Percentiles rank a stretch among this genome's conserved stretches.
Conservation (phyloP, 2,113 vertebrate species). For the Galemys pyrenaicus region DNA sequence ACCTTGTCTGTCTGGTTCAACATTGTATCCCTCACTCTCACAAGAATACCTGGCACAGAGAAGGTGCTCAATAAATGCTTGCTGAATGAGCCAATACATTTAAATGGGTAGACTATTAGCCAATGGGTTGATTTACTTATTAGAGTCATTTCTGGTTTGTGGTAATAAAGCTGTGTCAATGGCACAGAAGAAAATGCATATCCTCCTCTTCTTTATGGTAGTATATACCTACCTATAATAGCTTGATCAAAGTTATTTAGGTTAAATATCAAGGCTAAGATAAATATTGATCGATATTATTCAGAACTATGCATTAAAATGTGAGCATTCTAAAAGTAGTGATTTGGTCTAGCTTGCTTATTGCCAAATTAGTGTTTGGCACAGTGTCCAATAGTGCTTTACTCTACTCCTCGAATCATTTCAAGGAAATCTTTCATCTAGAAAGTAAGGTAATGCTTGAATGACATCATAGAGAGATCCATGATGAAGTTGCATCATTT, state of each 20-base stretch:
- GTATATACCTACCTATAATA: not conserved
- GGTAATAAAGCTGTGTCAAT: conserved; percentile 19
- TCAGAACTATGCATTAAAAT: conserved; percentile 9
- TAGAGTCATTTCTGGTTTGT: not conserved
- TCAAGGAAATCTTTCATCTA: conserved; percentile 40
- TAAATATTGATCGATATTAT: not conserved
- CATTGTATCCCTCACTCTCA: not conserved
- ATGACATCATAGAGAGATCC: not conserved
- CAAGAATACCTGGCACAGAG: not conserved
- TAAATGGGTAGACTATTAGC: not conserved
- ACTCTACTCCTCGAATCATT: conserved; percentile 1
- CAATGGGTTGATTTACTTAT: not conserved
- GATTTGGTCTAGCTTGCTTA: not conserved
- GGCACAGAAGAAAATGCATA: not conserved
- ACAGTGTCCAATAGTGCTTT: not conserved
- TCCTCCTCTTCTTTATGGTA: not conserved
- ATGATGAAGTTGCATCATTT: not conserved
- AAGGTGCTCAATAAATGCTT: not conserved
- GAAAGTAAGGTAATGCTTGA: conserved; percentile 44
- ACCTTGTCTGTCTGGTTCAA: not conserved
- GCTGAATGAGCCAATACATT: not conserved
- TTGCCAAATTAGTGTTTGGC: not conserved
- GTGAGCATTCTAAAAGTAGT: conserved; percentile 11
- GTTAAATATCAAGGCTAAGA: not conserved
- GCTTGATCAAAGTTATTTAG: not conserved